Evolutionary conservation across 2,113 vertebrate species (phyloP).

Genomic region (Laticauda colubrina): DNA sequence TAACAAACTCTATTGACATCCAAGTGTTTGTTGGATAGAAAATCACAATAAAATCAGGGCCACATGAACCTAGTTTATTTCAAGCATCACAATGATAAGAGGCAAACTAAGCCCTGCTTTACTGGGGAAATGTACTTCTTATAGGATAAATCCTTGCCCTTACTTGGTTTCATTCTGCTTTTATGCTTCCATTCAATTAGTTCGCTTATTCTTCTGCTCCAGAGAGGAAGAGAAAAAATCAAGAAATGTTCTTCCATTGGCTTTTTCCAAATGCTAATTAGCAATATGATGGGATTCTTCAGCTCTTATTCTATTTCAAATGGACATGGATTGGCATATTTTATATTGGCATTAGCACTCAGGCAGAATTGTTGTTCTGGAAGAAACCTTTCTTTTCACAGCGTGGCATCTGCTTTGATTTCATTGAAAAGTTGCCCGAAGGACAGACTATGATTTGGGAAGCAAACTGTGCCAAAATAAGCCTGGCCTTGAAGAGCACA

Average conservation of each 20-base stretch:
- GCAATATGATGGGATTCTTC: neutral
- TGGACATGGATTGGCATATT: neutral
- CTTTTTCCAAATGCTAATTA: neutral
- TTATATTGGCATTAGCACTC: neutral
- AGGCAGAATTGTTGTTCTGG: neutral
- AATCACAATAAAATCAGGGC: no score
- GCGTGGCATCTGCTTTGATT: no score
- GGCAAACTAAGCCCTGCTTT: neutral
- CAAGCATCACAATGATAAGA: no score
- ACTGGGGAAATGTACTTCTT: neutral
- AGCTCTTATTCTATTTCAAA: neutral
- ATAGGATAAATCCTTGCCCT: neutral
- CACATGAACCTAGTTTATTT: no score
- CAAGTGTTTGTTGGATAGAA: no score
- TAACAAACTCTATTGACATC: no score
- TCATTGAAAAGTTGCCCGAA: no score
- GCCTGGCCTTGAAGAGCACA: neutral
- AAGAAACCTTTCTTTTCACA: neutral
- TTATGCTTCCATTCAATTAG: neutral
- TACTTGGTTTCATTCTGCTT: neutral
- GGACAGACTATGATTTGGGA: neutral
- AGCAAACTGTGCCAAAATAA: no score
- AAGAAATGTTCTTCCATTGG: neutral
- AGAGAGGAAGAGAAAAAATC: neutral
- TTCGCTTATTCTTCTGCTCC: neutral